Conservation (phyloP, 1,140 invertebrate genomes). For the Anoplophora glabripennis region DNA sequence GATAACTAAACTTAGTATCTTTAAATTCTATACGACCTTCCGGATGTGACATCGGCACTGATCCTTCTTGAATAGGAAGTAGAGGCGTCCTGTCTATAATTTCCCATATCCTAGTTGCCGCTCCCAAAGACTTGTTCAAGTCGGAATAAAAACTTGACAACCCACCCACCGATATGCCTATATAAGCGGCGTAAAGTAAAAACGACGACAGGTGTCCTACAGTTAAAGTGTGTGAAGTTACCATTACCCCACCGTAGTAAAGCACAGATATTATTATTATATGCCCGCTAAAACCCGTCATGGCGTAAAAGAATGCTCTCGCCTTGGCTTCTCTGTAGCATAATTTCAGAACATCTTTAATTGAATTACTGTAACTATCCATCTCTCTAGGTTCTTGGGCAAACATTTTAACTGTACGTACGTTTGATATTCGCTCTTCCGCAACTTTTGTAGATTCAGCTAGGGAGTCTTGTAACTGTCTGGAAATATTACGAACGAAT, state of each 20-base stretch:
- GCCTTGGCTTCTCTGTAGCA: slow-evolving; percentile 86
- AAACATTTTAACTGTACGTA: slow-evolving; percentile 92
- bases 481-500: slow-evolving; percentile 82
- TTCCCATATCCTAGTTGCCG: slow-evolving; percentile 84
- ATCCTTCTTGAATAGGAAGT: slow-evolving; percentile 66
- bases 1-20: slow-evolving; percentile 67
- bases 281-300: slow-evolving; percentile 92
- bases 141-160: slow-evolving; percentile 90
- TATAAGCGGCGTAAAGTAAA: slow-evolving; percentile 88
- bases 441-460: slow-evolving; percentile 76
- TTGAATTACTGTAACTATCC: slow-evolving; percentile 63
- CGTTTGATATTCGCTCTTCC: slow-evolving; percentile 91
- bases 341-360: slow-evolving; percentile 72
- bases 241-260: slow-evolving; percentile 90
- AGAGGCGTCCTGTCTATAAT: slow-evolving; percentile 77
- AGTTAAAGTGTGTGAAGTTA: slow-evolving; percentile 75
- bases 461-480: slow-evolving; percentile 77
- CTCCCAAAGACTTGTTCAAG: slow-evolving; percentile 89
- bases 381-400: slow-evolving; percentile 81
- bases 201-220: slow-evolving; percentile 91
- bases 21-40: slow-evolving; percentile 70
- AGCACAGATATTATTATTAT: slow-evolving; percentile 87
- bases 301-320: slow-evolving; percentile 86
- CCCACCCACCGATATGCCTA: slow-evolving; percentile 84
- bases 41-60: slow-evolving; percentile 52